Conservation (phyloP, 2,113 vertebrate genomes). For the Odontophorus gujanensis region DNA sequence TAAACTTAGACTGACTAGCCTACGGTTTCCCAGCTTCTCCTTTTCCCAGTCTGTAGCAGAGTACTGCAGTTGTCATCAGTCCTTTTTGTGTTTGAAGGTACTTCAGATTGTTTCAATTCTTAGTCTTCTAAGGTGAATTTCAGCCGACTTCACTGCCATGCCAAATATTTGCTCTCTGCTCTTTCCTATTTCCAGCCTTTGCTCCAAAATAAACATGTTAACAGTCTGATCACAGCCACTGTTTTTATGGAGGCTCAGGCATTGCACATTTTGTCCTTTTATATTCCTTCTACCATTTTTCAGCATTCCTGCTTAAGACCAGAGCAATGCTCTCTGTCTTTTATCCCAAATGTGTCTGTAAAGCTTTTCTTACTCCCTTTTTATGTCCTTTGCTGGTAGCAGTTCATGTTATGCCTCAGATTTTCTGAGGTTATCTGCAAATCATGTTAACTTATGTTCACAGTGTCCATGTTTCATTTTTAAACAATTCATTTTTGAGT, state of each 20-base stretch:
- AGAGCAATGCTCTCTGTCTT: neutral
- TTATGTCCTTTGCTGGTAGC: slow-evolving; percentile 5
- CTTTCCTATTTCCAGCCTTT: neutral
- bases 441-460: neutral
- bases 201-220: neutral
- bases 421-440: slow-evolving; percentile 28
- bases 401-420: slow-evolving; percentile 1
- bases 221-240: neutral
- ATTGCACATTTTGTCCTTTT: neutral
- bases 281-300: slow-evolving; percentile 22
- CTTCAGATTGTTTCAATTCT: neutral
- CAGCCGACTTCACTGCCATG: neutral
- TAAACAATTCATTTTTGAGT: slow-evolving; percentile 15
- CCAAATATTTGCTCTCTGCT: neutral
- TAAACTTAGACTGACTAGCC: neutral
- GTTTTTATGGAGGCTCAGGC: neutral
- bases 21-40: neutral
- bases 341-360: neutral
- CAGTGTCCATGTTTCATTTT: neutral
- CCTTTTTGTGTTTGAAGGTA: neutral
- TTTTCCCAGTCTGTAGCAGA: neutral
- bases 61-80: accelerated
- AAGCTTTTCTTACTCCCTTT: slow-evolving; percentile 21
- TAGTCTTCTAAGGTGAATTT: slow-evolving; percentile 10
- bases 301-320: neutral